These are phyloP conservation scores for Perccottus glenii DNA, from an alignment of 2,113 vertebrate species.

Conservation along the genomic window DNA sequence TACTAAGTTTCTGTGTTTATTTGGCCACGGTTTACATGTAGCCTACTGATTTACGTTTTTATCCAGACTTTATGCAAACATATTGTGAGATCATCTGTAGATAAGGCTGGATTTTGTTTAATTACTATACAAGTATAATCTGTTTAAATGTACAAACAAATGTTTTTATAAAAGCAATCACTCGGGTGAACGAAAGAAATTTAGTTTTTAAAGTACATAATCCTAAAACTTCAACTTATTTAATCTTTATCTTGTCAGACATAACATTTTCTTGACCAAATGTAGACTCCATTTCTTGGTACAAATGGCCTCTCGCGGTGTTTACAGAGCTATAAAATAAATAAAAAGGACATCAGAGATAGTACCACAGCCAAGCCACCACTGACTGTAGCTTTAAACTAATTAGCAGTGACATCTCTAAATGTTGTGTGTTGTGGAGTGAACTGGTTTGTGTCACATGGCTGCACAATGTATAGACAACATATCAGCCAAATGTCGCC, in stretches of 20 bases:
- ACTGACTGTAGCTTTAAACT: slow-evolving; percentile 50
- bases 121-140: too few species aligned
- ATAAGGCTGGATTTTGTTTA: not conserved
- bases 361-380: not conserved
- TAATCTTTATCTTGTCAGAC: too few species aligned
- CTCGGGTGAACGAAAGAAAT: too few species aligned
- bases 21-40: not conserved
- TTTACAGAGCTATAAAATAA: slow-evolving; percentile 29
- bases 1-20: not conserved
- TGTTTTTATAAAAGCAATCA: too few species aligned
- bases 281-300: not conserved
- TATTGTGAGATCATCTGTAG: too few species aligned
- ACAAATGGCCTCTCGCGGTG: not conserved
- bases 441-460: slow-evolving; percentile 40
- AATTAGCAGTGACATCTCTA: slow-evolving; percentile 13
- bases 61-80: not conserved
- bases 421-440: slow-evolving; percentile 9
- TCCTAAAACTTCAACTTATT: too few species aligned
- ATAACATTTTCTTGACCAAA: too few species aligned
- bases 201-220: too few species aligned
- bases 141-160: too few species aligned
- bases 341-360: not conserved
- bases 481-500: slow-evolving; percentile 63
- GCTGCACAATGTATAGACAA: slow-evolving; percentile 72
- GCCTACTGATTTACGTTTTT: not conserved